A percentile compares a stretch with the other conserved stretches of the same genome.
Evolutionary conservation across 1,140 invertebrate genomes (phyloP).

Genomic region (Penaeus chinensis): DNA sequence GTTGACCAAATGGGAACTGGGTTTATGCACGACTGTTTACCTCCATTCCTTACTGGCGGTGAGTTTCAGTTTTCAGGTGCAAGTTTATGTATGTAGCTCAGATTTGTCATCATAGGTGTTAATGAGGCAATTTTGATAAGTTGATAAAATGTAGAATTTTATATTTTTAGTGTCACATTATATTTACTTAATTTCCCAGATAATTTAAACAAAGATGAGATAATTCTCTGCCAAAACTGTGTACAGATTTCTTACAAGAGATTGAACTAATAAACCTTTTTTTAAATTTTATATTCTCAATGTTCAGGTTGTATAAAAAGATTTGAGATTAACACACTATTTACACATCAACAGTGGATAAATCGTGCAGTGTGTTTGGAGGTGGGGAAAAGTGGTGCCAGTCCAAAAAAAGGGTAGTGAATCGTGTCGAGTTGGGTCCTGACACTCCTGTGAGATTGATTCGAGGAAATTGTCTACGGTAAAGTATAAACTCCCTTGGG

Average conservation of each 20-base stretch:
- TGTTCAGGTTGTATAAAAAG: not conserved
- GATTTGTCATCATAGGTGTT: too few species aligned
- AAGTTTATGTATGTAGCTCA: too few species aligned
- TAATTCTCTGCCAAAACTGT: too few species aligned
- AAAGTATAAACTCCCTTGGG: conserved; percentile 46
- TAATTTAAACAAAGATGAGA: too few species aligned
- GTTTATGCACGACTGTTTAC: conserved; percentile 88
- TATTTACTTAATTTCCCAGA: too few species aligned
- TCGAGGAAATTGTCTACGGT: conserved; percentile 78
- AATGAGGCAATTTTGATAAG: too few species aligned
- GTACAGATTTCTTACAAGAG: too few species aligned
- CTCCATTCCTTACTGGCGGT: conserved; percentile 79
- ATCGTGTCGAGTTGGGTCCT: conserved; percentile 76
- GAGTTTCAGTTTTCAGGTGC: conserved; percentile 5
- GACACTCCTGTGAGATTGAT: conserved; percentile 79
- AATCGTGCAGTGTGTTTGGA: conserved; percentile 76
- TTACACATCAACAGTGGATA: conserved; percentile 71
- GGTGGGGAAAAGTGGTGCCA: conserved; percentile 77
- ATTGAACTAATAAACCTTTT: not conserved
- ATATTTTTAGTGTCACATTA: too few species aligned
- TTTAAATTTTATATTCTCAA: not conserved
- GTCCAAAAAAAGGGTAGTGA: conserved; percentile 74
- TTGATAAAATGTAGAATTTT: too few species aligned
- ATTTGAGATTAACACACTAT: not conserved
- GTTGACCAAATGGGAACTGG: conserved; percentile 87